Evolutionary conservation across 2,797 vertebrate genomes (phyloP).

Genomic region (Loriculus beryllinus): DNA sequence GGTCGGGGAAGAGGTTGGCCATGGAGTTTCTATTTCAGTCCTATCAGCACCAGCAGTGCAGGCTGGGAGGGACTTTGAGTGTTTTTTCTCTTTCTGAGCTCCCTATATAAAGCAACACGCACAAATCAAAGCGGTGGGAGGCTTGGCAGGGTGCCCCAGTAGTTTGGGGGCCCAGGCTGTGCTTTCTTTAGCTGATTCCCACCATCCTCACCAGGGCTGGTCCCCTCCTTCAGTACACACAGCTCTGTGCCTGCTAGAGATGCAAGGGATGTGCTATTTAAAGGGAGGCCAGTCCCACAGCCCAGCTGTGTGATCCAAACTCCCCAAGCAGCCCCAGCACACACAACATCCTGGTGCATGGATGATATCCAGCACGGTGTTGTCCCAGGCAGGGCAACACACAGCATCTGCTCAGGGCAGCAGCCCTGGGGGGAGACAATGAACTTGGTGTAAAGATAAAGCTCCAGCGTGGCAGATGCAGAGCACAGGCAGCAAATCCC

Average conservation of each 20-base stretch:
- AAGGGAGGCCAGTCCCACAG: background rate
- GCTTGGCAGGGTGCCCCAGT: background rate
- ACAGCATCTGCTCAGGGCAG: background rate
- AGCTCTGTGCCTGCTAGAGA: background rate
- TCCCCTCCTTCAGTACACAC: background rate
- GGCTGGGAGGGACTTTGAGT: background rate
- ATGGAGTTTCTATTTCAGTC: constrained; percentile 48
- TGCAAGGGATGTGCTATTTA: background rate
- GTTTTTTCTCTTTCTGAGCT: background rate
- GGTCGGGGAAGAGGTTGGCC: background rate
- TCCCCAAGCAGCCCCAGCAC: background rate
- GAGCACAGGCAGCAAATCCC: background rate
- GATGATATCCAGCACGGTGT: fast-evolving
- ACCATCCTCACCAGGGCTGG: background rate
- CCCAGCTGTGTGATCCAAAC: background rate
- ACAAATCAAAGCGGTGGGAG: fast-evolving
- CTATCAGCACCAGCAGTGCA: background rate
- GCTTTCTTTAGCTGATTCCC: background rate
- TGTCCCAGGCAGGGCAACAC: background rate
- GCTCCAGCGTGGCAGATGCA: background rate
- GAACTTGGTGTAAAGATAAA: background rate
- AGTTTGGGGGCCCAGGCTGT: fast-evolving
- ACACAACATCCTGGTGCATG: fast-evolving
- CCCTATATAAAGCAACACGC: background rate
- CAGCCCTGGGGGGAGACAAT: background rate